Evolutionary conservation across 2,113 vertebrate species (phyloP).

Genomic region (Gulo gulo): DNA sequence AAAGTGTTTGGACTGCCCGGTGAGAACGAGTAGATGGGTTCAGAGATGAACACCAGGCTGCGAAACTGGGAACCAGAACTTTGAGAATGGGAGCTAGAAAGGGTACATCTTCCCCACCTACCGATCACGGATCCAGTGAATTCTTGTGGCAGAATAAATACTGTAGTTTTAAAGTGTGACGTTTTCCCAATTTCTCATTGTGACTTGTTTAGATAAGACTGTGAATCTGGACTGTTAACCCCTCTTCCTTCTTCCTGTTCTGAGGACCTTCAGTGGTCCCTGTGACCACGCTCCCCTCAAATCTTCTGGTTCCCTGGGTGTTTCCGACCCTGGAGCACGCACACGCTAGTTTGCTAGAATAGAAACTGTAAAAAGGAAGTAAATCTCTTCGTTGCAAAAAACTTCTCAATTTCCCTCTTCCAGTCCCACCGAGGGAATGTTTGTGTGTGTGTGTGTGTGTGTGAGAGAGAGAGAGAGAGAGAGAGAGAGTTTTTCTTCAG

Average conservation of each 20-base stretch:
- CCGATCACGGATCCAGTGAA: not conserved
- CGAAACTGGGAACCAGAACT: conserved; percentile 23
- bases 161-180: conserved; percentile 62
- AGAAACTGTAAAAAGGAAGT: conserved; percentile 29
- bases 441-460: not conserved
- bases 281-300: not conserved
- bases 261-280: not conserved
- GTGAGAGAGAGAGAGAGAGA: too few species aligned
- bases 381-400: conserved; percentile 35
- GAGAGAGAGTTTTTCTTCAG: not conserved
- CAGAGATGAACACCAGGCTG: not conserved
- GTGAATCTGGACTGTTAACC: conserved; percentile 9
- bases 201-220: conserved; percentile 63
- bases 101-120: not conserved
- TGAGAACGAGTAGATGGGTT: not conserved
- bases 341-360: conserved; percentile 4
- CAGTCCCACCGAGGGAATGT: not conserved
- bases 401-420: not conserved
- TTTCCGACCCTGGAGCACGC: conserved; percentile 43
- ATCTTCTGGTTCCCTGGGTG: not conserved
- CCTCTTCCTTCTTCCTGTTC: not conserved
- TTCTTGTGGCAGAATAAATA: conserved; percentile 72
- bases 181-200: conserved; percentile 51
- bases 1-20: not conserved
- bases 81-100: not conserved